Base-by-base conservation (phyloP, 92 coral and sea anemone species). In the Umimayanthus kanabou region DNA sequence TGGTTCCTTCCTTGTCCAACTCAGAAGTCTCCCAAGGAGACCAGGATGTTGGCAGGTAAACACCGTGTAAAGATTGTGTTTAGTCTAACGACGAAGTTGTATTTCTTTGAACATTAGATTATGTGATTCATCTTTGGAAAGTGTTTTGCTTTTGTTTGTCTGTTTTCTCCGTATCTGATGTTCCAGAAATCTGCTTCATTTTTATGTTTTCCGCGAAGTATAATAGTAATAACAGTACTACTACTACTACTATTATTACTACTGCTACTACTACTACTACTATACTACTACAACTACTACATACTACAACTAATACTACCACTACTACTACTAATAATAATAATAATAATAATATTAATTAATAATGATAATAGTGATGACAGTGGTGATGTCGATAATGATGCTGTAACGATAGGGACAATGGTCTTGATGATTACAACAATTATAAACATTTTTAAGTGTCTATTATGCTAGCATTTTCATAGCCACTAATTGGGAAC, bases 1-100 rank as follows among this genome's bases (percentile, higher is more conserved):
- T 23, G 9, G 10, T 83, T 20, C 77, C 69, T 73, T 73, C 90
- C 4, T 42, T 73, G 22, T 90, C 93, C 65, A 87, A 90, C 33
- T 90, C 93, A 4, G 81, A 80, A 37, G 78, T 87, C 43, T 90
- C 93, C 14, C 90, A 90, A 55, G 90, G 66, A 65, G 90, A 90
- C 20, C 90, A 81, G 39, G 80, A 88, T 55, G 80, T 88, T 39
- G 93, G 93, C 69, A 90, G 93, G 93, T 90, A 73, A 42, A 87
- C 6, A 15, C 28, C 14, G 23, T 23, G 29, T 29, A 26, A 26
- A 0, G 42, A 26, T 69, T 43, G 23, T 29, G 13, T 61, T 8
- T 1, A 4, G 18, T 15, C 10, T 73, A 22, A 42, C 4, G 76
- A 57, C 0, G 39, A 50, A 50, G 70, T 50, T 14, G 15, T 66